phyloP scores from a whole-genome alignment of 1,140 invertebrate species.

The Procambarus virginalis region DNA sequence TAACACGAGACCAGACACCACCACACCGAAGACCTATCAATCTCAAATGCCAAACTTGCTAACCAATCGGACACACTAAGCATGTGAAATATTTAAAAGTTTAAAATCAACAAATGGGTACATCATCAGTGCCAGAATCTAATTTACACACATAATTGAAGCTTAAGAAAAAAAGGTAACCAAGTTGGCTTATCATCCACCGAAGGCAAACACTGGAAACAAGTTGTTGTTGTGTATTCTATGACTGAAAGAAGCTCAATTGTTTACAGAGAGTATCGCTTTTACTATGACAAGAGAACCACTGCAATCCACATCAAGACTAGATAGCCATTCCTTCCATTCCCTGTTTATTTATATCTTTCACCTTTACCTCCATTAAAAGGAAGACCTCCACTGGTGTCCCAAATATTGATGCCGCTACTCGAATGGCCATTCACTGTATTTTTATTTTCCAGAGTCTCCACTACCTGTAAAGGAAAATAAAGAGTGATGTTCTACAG shows the following conservation, averaged over 20 bases:
- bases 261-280: not conserved
- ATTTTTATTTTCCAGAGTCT: constrained; percentile 31
- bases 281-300: not conserved
- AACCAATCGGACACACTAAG: not conserved
- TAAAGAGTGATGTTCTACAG: too few relatives aligned
- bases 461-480: constrained; percentile 15
- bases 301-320: not conserved
- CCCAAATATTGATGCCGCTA: constrained; percentile 37
- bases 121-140: not conserved
- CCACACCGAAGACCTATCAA: too few relatives aligned
- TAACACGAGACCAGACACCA: too few relatives aligned
- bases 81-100: not conserved
- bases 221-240: not conserved
- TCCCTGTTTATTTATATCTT: too few relatives aligned
- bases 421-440: not conserved
- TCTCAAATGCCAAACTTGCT: not conserved
- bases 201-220: not conserved
- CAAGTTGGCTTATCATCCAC: not conserved
- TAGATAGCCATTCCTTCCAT: not conserved
- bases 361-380: constrained; percentile 31
- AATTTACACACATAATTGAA: not conserved
- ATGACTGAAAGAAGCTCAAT: not conserved
- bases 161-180: not conserved
- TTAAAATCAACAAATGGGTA: not conserved
- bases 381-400: constrained; percentile 34